phyloP scores from a whole-genome alignment of 1,140 invertebrate genomes.

The Galleria mellonella region DNA sequence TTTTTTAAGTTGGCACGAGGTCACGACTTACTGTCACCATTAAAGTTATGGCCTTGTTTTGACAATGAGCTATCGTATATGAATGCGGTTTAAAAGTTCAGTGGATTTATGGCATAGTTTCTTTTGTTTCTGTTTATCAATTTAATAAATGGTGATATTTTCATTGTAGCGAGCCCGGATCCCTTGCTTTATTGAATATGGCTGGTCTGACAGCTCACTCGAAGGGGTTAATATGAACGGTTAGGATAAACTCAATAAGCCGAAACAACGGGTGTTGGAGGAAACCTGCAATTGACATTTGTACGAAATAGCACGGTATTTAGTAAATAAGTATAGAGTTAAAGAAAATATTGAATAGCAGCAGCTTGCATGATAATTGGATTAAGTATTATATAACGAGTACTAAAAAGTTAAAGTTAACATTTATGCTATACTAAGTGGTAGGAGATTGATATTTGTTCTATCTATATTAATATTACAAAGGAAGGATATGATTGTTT shows the following conservation, averaged over 20 bases:
- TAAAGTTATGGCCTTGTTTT: conserved; percentile 63
- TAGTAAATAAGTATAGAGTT: too few relatives aligned
- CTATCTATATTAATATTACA: too few relatives aligned
- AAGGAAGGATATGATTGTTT: too few relatives aligned
- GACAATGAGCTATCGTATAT: conserved; percentile 43
- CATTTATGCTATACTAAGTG: too few relatives aligned
- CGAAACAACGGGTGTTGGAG: conserved; percentile 68
- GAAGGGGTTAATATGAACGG: conserved; percentile 71
- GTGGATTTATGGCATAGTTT: conserved; percentile 50
- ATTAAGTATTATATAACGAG: too few relatives aligned
- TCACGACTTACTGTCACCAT: conserved; percentile 62
- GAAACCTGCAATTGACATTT: conserved; percentile 67
- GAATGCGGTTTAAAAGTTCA: conserved; percentile 41
- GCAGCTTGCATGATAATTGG: too few relatives aligned
- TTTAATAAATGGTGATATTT: conserved; percentile 49
- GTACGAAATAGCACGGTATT: conserved; percentile 38
- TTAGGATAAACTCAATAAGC: conserved; percentile 71
- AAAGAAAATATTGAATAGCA: too few relatives aligned
- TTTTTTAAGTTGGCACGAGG: conserved; percentile 61
- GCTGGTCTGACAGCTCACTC: conserved; percentile 64
- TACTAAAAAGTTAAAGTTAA: too few relatives aligned
- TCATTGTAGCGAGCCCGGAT: conserved; percentile 38
- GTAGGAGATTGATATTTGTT: too few relatives aligned
- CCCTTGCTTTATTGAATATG: conserved; percentile 56
- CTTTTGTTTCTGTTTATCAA: conserved; percentile 57